Base-by-base conservation (phyloP, 2,113 vertebrate genomes). In the Cyprinodon brontotheroides region DNA sequence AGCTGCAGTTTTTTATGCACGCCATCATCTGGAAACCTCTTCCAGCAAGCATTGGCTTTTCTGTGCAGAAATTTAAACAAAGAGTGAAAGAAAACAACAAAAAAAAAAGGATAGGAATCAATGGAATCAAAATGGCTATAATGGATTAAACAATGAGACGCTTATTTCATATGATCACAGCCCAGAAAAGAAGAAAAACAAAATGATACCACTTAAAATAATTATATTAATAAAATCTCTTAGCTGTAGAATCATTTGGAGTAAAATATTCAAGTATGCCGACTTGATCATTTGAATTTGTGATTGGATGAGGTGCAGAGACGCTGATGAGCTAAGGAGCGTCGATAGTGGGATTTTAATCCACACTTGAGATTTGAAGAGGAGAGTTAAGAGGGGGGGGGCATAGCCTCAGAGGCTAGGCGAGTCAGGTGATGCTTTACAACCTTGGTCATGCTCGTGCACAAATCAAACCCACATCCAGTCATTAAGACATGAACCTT, bases 21-120 rank as follows among this genome's bases (percentile, higher is more conserved):
- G 75, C 86, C 83, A 87, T 91, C 87, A 75, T 86, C 79, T 86
- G 90, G 87, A 89, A 91, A 91, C 91, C 89, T 88, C 87, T 88
- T 82, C 88, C 79, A 82, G 89, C 77, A 80, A 87, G 85, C 78
- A 41, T 76, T 65, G 66, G 77, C 63, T 53, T 72, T 82, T 78
- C 63, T 87, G 69, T 57, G 61, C 37, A 57, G 67, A 39, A 84
- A 84, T 78, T 50, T 11, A 47, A 75, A 80, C 59, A 48, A 50
- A 70, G 41, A 65, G 36, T 47, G 40, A 11, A 69, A 43, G 12
- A 45, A 69, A 74, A 39, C 61, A 64, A 50, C 11, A 72, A 37
- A 37, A 69, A 45, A 40, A 65, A 47, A 53, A 8, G 75, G 40
- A 47, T 61, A 68, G 29, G 37, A 57, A 84, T 81, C 61, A 72